Conservation (phyloP, 2,888 invertebrate species). For the Lochmaea crataegi region DNA sequence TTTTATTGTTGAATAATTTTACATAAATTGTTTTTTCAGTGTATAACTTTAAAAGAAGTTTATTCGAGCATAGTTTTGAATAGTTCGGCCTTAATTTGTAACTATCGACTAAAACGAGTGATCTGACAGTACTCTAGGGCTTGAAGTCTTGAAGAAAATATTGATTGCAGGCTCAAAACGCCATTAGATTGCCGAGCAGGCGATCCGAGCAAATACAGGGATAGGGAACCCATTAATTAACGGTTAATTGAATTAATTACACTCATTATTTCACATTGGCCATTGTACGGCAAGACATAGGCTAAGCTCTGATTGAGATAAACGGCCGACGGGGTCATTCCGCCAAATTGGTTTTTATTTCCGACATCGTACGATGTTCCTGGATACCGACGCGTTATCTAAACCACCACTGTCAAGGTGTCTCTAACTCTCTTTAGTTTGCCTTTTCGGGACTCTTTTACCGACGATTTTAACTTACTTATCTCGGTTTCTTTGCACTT, state of each 20-base stretch:
- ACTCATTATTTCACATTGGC: constrained; percentile 66
- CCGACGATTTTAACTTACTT: constrained; percentile 42
- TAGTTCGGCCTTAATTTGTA: constrained; percentile 29
- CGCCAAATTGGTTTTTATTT: constrained; percentile 66
- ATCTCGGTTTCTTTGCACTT: constrained; percentile 40
- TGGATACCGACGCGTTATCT: constrained; percentile 44
- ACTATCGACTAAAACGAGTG: constrained; percentile 32
- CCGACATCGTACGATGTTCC: constrained; percentile 14
- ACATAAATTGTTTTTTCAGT: no score
- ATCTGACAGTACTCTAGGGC: constrained; percentile 28
- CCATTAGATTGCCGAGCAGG: constrained; percentile 64
- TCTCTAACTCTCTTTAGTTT: constrained; percentile 44
- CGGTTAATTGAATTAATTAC: constrained; percentile 70
- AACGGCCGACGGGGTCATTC: constrained; percentile 64
- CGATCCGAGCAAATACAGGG: constrained; percentile 65
- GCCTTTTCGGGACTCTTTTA: constrained; percentile 18
- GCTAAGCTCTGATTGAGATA: constrained; percentile 66
- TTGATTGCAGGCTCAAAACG: constrained; percentile 67
- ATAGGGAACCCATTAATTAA: constrained; percentile 67
- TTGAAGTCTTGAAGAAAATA: constrained; percentile 58
- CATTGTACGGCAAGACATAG: constrained; percentile 62
- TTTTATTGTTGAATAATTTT: background rate
- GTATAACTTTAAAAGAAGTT: background rate
- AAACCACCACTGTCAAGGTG: constrained; percentile 56
- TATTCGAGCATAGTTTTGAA: constrained; percentile 10